Conservation (phyloP, 2,797 vertebrate species). For the Pantherophis vulpinus region DNA sequence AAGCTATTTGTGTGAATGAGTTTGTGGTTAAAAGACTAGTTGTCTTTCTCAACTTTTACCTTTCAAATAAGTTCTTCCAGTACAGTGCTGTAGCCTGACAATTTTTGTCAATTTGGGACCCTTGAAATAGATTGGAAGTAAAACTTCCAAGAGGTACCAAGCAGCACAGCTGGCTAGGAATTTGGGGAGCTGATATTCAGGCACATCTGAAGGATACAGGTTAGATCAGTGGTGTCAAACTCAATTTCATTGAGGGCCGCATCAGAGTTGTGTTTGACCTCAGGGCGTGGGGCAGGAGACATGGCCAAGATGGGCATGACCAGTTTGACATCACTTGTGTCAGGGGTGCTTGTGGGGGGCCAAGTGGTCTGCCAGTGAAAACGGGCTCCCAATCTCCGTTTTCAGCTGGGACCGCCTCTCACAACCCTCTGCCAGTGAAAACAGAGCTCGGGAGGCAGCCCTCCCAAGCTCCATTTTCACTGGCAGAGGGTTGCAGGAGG, state of each 20-base stretch:
- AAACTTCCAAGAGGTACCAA: not conserved
- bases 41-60: not conserved
- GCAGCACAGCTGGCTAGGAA: not conserved
- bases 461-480: no score
- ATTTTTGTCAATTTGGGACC: not conserved
- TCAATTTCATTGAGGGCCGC: no score
- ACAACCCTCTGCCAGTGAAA: no score
- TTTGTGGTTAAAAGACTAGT: not conserved
- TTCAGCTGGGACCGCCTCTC: no score
- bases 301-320: no score
- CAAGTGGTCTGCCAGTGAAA: no score
- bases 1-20: not conserved
- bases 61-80: not conserved
- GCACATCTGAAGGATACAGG: not conserved
- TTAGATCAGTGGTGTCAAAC: not conserved
- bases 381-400: no score
- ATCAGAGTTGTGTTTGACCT: no score
- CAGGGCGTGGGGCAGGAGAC: accelerated
- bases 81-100: not conserved
- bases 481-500: no score
- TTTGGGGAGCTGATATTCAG: not conserved
- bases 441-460: no score
- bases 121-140: not conserved
- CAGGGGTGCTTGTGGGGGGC: no score
- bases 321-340: no score